Conservation (phyloP, 2,888 invertebrate species). For the Salticus scenicus region DNA sequence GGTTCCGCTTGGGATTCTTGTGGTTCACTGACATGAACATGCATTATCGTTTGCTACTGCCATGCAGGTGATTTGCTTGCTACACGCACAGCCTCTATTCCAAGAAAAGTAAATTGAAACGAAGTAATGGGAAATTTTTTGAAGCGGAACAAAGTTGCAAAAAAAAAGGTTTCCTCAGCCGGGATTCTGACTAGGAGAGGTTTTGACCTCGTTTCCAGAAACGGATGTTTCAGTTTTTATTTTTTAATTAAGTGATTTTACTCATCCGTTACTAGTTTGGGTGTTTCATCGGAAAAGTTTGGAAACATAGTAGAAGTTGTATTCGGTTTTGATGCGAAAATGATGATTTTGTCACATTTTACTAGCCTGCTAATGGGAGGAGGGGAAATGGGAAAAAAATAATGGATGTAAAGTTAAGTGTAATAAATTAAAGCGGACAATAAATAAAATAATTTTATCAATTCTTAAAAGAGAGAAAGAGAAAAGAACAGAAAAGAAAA, state of each 20-base stretch:
- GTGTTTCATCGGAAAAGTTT: too few species aligned
- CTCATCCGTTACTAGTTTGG: too few species aligned
- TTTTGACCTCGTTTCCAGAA: constrained; percentile 1
- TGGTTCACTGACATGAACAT: constrained; percentile 43
- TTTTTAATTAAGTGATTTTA: background rate
- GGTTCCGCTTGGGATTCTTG: constrained; percentile 43
- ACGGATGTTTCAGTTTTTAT: background rate
- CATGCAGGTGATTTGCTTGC: constrained; percentile 44
- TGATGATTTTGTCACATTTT: too few species aligned
- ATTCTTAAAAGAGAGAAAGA: too few species aligned
- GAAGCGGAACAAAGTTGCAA: constrained; percentile 6
- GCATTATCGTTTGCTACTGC: constrained; percentile 13
- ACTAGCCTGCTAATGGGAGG: too few species aligned
- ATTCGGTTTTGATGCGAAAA: too few species aligned
- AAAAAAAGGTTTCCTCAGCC: background rate
- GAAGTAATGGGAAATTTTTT: constrained; percentile 30
- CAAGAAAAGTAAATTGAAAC: constrained; percentile 37
- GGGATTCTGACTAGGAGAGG: background rate
- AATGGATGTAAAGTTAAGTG: too few species aligned
- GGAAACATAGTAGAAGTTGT: too few species aligned
- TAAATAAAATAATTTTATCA: too few species aligned
- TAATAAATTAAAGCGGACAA: too few species aligned
- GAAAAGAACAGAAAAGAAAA: too few species aligned
- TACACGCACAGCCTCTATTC: constrained; percentile 24
- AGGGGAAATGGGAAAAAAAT: too few species aligned